Evolutionary conservation across 2,888 invertebrate genomes (phyloP).

Genomic region (Athalia rosae): DNA sequence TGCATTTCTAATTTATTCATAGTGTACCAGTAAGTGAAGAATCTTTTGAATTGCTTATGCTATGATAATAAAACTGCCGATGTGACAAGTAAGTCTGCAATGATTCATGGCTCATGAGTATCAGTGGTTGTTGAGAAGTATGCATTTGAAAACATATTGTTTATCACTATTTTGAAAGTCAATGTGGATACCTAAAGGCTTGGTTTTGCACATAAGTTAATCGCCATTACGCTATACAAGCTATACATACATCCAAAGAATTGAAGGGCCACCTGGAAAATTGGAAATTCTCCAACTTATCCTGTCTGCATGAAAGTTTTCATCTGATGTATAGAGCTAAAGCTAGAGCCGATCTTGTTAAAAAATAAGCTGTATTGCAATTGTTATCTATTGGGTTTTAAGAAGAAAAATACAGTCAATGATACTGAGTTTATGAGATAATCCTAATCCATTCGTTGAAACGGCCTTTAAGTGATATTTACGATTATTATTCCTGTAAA

Average conservation of each 20-base stretch:
- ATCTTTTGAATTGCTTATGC: background rate
- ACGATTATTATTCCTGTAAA: constrained; percentile 3
- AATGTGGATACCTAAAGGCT: background rate
- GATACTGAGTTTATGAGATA: constrained; percentile 20
- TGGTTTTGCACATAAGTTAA: background rate
- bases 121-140: background rate
- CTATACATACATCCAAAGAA: background rate
- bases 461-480: constrained; percentile 28
- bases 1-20: background rate
- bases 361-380: constrained; percentile 17
- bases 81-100: background rate
- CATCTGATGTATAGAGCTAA: constrained; percentile 24
- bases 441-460: constrained; percentile 17
- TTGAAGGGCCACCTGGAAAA: no score
- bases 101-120: background rate
- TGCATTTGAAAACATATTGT: background rate
- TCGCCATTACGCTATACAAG: constrained; percentile 13
- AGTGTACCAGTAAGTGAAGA: background rate
- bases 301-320: constrained; percentile 33
- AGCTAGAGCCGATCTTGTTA: constrained; percentile 19
- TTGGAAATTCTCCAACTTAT: constrained; percentile 2
- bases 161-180: constrained; percentile 7
- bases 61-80: background rate
- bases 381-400: constrained; percentile 6
- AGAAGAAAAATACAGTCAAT: constrained; percentile 10